These are phyloP conservation scores for Coecobrya sp. DNA, from an alignment of 2,888 invertebrate species.

Conservation along the genomic window DNA sequence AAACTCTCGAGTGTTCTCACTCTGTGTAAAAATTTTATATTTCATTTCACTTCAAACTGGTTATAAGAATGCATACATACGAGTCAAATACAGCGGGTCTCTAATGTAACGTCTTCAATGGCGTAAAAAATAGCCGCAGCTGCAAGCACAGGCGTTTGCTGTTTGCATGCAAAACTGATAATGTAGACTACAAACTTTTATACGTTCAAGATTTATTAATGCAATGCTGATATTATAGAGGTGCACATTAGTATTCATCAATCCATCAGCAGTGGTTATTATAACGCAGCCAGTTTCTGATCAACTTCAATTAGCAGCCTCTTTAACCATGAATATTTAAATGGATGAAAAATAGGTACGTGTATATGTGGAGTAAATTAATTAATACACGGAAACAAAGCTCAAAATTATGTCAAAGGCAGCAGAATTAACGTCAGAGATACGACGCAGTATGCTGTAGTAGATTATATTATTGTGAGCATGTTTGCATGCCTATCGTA, in stretches of 20 bases:
- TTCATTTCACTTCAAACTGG: constrained; percentile 7
- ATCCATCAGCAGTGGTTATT: not conserved
- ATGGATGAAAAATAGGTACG: not conserved
- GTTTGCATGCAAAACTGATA: not conserved
- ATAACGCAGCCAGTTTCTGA: not conserved
- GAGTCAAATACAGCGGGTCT: not conserved
- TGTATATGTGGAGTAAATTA: constrained; percentile 5
- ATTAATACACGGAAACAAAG: constrained; percentile 38
- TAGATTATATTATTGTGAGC: not conserved
- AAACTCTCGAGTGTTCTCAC: constrained; percentile 12
- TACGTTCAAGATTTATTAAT: not conserved
- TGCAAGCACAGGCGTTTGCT: too few relatives aligned
- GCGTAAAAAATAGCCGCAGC: not conserved
- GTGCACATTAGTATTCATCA: constrained; percentile 9
- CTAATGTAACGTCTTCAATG: not conserved
- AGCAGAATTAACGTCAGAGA: not conserved
- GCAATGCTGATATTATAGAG: not conserved
- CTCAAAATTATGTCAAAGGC: not conserved
- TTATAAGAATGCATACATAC: not conserved
- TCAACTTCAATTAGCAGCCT: constrained; percentile 29
- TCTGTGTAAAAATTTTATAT: too few relatives aligned
- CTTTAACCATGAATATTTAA: constrained; percentile 23
- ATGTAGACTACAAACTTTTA: not conserved
- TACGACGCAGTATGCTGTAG: not conserved
- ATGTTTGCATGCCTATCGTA: not conserved